Percentiles rank a stretch among this genome's conserved stretches.
phyloP scores from a whole-genome alignment of 2,797 vertebrate species.

The Pygocentrus nattereri region DNA sequence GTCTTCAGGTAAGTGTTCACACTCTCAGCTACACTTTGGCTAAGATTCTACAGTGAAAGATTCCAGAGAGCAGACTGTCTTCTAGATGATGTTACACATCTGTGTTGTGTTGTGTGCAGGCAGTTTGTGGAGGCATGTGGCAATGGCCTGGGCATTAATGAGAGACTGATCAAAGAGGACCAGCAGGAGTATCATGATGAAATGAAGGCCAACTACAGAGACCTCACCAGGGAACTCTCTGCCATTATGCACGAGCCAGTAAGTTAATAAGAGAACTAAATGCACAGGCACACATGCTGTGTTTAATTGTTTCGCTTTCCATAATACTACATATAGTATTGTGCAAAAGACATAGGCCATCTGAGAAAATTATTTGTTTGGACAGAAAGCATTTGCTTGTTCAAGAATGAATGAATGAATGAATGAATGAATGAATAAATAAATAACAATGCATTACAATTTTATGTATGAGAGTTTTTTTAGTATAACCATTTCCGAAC shows the following conservation, averaged over 20 bases:
- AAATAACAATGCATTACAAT: too few species aligned
- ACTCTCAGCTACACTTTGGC: neutral
- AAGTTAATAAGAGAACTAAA: conserved; percentile 49
- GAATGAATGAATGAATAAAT: too few species aligned
- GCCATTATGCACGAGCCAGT: conserved; percentile 98
- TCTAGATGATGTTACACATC: too few species aligned
- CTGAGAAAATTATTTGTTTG: too few species aligned
- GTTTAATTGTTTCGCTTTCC: neutral
- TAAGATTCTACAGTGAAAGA: neutral
- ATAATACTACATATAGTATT: too few species aligned
- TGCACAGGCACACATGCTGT: conserved; percentile 14
- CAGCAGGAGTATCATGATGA: conserved; percentile 97
- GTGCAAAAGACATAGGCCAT: too few species aligned
- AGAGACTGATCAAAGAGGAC: conserved; percentile 96
- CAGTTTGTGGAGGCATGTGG: conserved; percentile 98
- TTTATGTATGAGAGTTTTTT: neutral
- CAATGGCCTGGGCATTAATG: conserved; percentile 91
- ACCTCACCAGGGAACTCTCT: conserved; percentile 93
- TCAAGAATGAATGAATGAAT: too few species aligned
- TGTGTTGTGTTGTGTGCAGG: conserved; percentile 70
- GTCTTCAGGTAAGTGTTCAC: conserved; percentile 90
- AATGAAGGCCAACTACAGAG: conserved; percentile 97
- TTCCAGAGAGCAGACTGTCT: too few species aligned
- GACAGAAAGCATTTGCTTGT: too few species aligned
- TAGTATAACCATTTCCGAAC: too few species aligned